phyloP scores from a whole-genome alignment of 2,113 vertebrate genomes.

The Pterophyllum scalare region DNA sequence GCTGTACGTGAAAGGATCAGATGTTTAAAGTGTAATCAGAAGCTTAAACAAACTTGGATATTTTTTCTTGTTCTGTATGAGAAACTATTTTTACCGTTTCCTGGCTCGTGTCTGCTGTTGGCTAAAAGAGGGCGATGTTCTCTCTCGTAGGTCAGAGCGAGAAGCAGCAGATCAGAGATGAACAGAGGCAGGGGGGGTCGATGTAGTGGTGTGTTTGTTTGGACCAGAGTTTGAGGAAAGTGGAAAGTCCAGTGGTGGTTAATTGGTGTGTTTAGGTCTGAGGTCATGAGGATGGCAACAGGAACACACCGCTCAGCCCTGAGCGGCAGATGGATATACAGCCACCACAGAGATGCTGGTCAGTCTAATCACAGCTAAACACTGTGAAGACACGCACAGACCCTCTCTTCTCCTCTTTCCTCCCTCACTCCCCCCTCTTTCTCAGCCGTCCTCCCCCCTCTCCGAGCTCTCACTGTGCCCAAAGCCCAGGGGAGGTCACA shows the following conservation, averaged over 20 bases:
- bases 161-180: conserved; percentile 56
- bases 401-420: conserved; percentile 42
- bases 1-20: background rate
- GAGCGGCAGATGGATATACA: conserved; percentile 59
- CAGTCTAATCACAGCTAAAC: conserved; percentile 77
- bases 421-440: conserved; percentile 36
- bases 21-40: background rate
- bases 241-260: conserved; percentile 74
- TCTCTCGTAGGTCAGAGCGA: conserved; percentile 47
- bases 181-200: conserved; percentile 32
- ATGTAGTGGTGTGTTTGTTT: conserved; percentile 66
- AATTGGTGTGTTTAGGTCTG: conserved; percentile 73
- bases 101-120: background rate
- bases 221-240: conserved; percentile 59
- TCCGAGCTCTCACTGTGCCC: conserved; percentile 45
- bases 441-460: conserved; percentile 21
- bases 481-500: conserved; percentile 68
- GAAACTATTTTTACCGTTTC: conserved; percentile 15
- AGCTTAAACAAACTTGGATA: background rate
- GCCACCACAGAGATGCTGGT: conserved; percentile 66
- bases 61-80: background rate
- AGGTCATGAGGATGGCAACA: conserved; percentile 71
- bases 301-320: conserved; percentile 61
- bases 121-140: conserved; percentile 33
- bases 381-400: conserved; percentile 72